Percentiles rank a stretch among this genome's conserved stretches.
Conservation (phyloP, 2,888 invertebrate species). For the Oligia strigilis region DNA sequence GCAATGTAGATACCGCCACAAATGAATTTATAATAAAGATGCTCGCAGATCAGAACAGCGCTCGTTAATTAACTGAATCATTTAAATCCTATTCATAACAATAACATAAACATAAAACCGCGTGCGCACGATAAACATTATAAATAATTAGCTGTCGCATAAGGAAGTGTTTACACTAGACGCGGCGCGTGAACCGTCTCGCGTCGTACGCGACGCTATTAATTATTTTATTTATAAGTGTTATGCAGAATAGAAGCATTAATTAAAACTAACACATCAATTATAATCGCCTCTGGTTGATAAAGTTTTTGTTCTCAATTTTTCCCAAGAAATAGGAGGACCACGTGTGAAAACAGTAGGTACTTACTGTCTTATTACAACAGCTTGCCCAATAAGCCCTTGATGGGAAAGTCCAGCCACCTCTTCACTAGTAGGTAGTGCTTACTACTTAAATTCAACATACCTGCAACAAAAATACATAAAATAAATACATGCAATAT, state of each 20-base stretch:
- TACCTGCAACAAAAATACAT: neutral
- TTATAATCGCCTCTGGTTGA: neutral
- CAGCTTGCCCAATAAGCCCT: neutral
- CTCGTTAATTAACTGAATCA: slow-evolving; percentile 22
- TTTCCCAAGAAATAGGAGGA: neutral
- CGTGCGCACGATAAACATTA: slow-evolving; percentile 52
- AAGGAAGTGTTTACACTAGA: slow-evolving; percentile 67
- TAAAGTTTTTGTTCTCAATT: neutral
- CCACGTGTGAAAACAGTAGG: neutral
- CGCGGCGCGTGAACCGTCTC: slow-evolving; percentile 49
- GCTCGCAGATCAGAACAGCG: neutral
- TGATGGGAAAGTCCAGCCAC: neutral
- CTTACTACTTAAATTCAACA: neutral
- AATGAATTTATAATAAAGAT: neutral
- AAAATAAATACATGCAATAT: neutral
- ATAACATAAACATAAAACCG: slow-evolving; percentile 37
- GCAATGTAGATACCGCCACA: neutral
- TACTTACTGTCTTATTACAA: neutral
- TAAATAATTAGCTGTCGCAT: slow-evolving; percentile 61
- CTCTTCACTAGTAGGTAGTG: neutral
- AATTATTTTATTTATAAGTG: slow-evolving; percentile 35
- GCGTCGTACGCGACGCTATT: slow-evolving; percentile 28
- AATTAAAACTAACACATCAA: neutral
- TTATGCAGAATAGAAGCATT: slow-evolving; percentile 38
- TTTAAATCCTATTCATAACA: slow-evolving; percentile 30